phyloP scores from a whole-genome alignment of 2,888 invertebrate genomes.

The Stratiomys singularior region DNA sequence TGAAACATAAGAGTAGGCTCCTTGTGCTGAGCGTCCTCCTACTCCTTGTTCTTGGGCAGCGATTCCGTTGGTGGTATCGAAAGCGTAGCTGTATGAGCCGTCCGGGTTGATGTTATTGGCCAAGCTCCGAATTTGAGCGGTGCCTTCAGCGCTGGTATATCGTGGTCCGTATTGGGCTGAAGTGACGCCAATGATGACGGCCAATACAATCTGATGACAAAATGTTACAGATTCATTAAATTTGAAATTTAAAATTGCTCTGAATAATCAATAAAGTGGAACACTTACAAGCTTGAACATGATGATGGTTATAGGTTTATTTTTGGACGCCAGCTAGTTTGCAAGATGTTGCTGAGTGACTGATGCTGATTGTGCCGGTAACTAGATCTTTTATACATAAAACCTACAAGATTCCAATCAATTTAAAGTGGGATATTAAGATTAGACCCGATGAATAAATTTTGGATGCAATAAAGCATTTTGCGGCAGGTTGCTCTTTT shows the following conservation, averaged over 20 bases:
- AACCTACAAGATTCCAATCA: not conserved
- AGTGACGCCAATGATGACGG: slow-evolving; percentile 22
- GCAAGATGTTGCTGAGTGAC: slow-evolving; percentile 6
- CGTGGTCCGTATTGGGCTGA: slow-evolving; percentile 12
- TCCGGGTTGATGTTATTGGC: slow-evolving; percentile 29
- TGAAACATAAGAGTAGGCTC: slow-evolving; percentile 67
- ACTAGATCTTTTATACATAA: slow-evolving; percentile 33
- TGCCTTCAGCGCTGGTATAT: slow-evolving; percentile 11
- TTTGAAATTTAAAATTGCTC: slow-evolving; percentile 7
- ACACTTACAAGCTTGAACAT: slow-evolving; percentile 44
- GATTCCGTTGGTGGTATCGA: slow-evolving; percentile 73
- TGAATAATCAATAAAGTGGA: not conserved
- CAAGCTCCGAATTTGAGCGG: slow-evolving; percentile 65
- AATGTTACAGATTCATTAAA: not conserved
- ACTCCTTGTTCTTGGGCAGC: slow-evolving; percentile 68
- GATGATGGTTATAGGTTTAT: slow-evolving; percentile 9
- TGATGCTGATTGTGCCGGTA: slow-evolving; percentile 14
- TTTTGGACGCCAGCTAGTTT: slow-evolving; percentile 5
- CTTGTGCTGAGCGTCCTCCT: slow-evolving; percentile 60
- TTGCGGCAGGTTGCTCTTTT: no score
- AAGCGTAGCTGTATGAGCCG: slow-evolving; percentile 59
- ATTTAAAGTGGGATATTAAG: not conserved
- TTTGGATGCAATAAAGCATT: no score
- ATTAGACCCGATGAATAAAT: no score
- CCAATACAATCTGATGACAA: not conserved